Evolutionary conservation across 2,113 vertebrate genomes (phyloP), one percentile per base, ranked within the genome.

Genomic region (Siniperca knerii): DNA sequence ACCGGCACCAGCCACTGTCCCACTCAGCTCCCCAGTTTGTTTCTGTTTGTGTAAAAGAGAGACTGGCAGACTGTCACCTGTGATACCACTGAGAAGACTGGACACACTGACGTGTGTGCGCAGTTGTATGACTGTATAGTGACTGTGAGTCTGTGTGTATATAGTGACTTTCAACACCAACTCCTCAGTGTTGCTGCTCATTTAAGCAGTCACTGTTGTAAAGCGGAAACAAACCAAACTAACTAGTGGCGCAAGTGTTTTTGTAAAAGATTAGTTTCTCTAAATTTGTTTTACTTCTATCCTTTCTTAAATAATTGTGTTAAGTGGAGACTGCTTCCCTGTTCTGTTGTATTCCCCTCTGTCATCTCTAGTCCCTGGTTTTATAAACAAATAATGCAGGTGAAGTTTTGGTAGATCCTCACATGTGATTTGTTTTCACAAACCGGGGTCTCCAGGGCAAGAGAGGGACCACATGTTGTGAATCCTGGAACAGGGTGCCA

Each of bases 231-330:
- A 72, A 92, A 91, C 85, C 87, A 89, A 91, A 88, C 92, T 71
- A 90, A 90, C 85, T 87, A 85, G 89, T 89, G 86, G 84, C 65
- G 84, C 82, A 77, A 81, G 79, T 91, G 86, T 87, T 92, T 95
- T 94, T 93, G 87, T 92, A 92, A 88, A 90, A 90, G 79, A 78
- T 88, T 84, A 83, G 74, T 90, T 90, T 90, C 90, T 90, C 86
- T 75, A 62, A 87, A 89, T 87, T 85, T 72, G 52, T 92, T 94
- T 91, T 89, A 87, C 85, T 84, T 90, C 78, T 77, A 73, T 87
- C 77, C 81, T 90, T 92, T 92, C 90, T 73, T 89, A 86, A 85
- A 90, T 55, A 74, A 74, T 83, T 87, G 74, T 85, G 78, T 91
- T 87, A 58, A 86, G 82, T 82, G 77, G 60, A 85, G 37, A 85